Base-by-base conservation (phyloP, 2,888 invertebrate species). In the Microchrysa polita region DNA sequence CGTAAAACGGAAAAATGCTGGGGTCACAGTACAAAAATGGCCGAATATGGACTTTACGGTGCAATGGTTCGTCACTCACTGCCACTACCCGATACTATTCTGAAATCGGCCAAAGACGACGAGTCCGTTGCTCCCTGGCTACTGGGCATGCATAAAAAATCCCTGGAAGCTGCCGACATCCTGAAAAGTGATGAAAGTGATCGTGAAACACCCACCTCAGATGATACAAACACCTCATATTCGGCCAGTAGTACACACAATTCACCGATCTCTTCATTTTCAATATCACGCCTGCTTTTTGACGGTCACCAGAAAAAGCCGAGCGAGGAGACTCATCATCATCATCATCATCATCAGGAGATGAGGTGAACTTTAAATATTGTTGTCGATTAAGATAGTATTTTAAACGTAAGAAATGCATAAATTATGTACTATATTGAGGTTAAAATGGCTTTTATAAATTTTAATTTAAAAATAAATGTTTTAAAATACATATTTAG, bases 21-120 rank as follows among this genome's bases (percentile, higher is more conserved):
- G 99, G 99, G 99, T 67, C 90, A 97, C 81, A 96, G 96, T 84
- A 98, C 98, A 80, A 99, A 98, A 85, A 99, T 99, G 99, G 99
- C 99, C 77, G 99, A 99, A 86, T 99, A 99, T 83, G 99, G 99
- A 0, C 89, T 99, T 60, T 99, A 99, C 85, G 99, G 99, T 0
- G 99, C 99, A 79, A 99, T 99, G 99, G 99, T 99, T 78, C 90
- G 99, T 75, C 99, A 99, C 87, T 98, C 98, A 59, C 89, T 99
- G 77, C 99, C 99, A 0, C 90, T 99, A 79, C 99, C 99, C 16
- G 98, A 99, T 81, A 98, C 98, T 78, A 98, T 99, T 82, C 90
- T 98, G 80, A 98, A 98, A 87, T 95, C 96, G 83, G 97, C 96
- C 83, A 97, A 97, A 87, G 96, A 96, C 81, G 95, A 95, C 84